Evolutionary conservation across 2,113 vertebrate genomes (phyloP).

Genomic region (Pardalotus punctatus): DNA sequence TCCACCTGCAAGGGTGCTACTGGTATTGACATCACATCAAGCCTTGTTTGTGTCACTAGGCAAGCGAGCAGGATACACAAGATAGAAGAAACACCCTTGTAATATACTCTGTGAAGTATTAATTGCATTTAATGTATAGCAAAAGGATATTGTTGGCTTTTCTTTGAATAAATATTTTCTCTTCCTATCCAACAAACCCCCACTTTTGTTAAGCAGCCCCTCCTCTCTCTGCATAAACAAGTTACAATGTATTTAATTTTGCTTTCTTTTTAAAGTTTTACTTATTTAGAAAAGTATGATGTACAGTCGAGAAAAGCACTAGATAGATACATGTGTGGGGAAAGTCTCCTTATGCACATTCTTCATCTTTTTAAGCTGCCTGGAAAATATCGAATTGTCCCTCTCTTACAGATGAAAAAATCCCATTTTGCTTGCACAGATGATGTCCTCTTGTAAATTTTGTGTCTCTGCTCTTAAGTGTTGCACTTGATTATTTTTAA

Average conservation of each 20-base stretch:
- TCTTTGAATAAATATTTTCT: slow-evolving; percentile 25
- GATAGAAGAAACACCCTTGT: background rate
- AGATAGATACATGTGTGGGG: background rate
- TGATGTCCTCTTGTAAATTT: background rate
- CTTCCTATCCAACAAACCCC: background rate
- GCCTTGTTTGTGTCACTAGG: background rate
- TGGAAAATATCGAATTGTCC: background rate
- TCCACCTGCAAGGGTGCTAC: background rate
- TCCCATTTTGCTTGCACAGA: background rate
- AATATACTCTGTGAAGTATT: slow-evolving; percentile 10
- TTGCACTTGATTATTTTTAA: background rate
- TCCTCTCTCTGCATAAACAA: slow-evolving; percentile 22
- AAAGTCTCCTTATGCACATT: background rate
- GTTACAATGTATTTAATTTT: slow-evolving; percentile 5
- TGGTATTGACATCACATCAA: background rate
- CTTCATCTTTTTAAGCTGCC: background rate
- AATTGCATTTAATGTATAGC: slow-evolving; percentile 31
- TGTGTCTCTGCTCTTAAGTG: background rate
- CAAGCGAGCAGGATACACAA: background rate
- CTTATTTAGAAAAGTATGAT: background rate
- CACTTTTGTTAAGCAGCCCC: background rate
- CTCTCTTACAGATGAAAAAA: background rate
- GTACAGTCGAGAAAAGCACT: background rate
- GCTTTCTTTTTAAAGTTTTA: background rate
- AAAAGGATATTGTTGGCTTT: slow-evolving; percentile 11